These are phyloP conservation scores for Chauna torquata DNA, from an alignment of 2,113 vertebrate species.

Conservation along the genomic window DNA sequence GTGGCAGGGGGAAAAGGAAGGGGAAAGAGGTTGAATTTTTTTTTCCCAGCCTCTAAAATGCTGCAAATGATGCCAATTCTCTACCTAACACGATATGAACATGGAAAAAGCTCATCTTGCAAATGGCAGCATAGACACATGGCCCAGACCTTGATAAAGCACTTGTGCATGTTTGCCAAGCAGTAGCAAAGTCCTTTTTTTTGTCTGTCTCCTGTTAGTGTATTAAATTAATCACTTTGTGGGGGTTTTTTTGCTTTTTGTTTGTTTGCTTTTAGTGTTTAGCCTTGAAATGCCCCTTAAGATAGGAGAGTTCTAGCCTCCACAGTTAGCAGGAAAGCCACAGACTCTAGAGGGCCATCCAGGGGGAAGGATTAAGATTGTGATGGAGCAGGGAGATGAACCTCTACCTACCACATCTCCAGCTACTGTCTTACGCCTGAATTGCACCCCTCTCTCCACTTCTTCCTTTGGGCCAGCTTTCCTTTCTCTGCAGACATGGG, in stretches of 20 bases:
- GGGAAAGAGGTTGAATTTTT: slow-evolving; percentile 4
- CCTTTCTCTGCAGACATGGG: neutral
- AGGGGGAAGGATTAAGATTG: neutral
- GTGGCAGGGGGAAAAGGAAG: neutral
- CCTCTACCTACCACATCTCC: neutral
- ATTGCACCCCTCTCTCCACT: neutral
- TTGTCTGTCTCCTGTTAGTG: neutral
- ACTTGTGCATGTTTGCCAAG: neutral
- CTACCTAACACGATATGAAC: neutral
- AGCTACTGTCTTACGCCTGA: neutral
- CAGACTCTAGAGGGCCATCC: neutral
- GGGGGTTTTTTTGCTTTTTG: rapidly evolving
- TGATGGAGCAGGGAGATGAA: neutral
- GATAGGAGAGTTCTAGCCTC: neutral
- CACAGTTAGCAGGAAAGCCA: neutral
- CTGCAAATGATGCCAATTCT: neutral
- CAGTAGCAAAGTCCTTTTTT: neutral
- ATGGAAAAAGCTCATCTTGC: neutral
- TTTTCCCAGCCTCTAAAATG: slow-evolving; percentile 22
- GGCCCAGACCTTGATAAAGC: neutral
- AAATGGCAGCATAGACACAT: neutral
- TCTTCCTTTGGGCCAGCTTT: neutral
- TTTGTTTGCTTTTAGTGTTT: neutral
- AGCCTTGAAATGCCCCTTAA: neutral
- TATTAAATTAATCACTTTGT: neutral